phyloP scores from a whole-genome alignment of 2,797 vertebrate genomes.

The Glyptemys insculpta region DNA sequence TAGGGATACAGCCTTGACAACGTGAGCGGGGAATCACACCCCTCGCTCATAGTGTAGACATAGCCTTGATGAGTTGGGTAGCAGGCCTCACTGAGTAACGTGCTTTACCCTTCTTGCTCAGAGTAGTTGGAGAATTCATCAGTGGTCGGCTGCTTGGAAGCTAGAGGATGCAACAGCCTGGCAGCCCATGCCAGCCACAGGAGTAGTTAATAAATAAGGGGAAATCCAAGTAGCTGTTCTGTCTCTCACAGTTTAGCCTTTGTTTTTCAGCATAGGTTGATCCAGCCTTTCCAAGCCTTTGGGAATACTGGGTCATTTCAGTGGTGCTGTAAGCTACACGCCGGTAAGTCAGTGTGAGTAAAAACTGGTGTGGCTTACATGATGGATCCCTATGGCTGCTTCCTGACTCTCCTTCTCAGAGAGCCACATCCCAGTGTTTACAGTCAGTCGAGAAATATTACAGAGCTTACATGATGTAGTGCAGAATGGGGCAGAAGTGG shows the following conservation, averaged over 20 bases:
- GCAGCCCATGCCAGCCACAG: fast-evolving
- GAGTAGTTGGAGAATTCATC: fast-evolving
- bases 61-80: neutral
- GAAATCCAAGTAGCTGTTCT: fast-evolving
- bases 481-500: neutral
- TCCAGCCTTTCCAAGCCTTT: neutral
- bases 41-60: neutral
- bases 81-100: neutral
- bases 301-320: neutral
- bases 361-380: neutral
- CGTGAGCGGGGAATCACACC: neutral
- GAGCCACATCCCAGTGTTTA: neutral
- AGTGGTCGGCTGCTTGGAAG: fast-evolving
- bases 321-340: neutral
- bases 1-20: no score
- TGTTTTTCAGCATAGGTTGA: neutral
- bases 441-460: fast-evolving
- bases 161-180: fast-evolving
- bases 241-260: neutral
- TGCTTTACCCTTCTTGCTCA: fast-evolving
- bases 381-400: conserved; percentile 29
- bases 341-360: neutral
- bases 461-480: neutral
- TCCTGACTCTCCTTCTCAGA: neutral
- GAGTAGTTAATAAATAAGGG: neutral